Evolutionary conservation across 2,888 invertebrate species (phyloP).

Genomic region (Campopleginae sp.): DNA sequence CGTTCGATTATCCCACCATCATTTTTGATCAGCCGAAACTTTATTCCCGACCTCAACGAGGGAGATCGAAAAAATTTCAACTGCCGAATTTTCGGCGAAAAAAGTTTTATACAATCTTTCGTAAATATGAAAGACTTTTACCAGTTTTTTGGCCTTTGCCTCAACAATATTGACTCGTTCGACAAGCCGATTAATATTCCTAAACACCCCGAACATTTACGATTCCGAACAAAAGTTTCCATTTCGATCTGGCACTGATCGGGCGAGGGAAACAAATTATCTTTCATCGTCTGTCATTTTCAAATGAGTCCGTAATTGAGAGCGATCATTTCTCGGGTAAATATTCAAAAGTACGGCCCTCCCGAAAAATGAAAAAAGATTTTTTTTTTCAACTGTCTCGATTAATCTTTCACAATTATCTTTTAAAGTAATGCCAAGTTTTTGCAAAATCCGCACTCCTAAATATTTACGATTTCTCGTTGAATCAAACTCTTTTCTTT

Average conservation of each 20-base stretch:
- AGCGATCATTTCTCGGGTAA: too few relatives aligned
- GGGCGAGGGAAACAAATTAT: background rate
- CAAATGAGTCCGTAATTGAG: background rate
- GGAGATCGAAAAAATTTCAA: background rate
- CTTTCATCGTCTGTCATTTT: constrained; percentile 29
- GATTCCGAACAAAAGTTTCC: background rate
- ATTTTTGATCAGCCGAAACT: background rate
- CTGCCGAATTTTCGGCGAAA: background rate
- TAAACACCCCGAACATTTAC: background rate
- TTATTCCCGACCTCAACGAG: background rate
- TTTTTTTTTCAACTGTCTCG: too few relatives aligned
- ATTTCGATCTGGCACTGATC: background rate
- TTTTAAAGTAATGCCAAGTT: too few relatives aligned
- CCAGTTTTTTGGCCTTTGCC: background rate
- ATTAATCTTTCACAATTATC: too few relatives aligned
- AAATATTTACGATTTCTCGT: too few relatives aligned
- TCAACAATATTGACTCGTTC: background rate
- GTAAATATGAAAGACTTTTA: background rate
- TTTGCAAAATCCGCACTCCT: too few relatives aligned
- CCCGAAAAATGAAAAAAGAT: too few relatives aligned
- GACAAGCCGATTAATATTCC: background rate
- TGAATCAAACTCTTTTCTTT: background rate
- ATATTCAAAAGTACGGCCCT: too few relatives aligned
- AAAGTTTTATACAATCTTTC: background rate
- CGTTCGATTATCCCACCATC: background rate